phyloP scores from a whole-genome alignment of 2,888 invertebrate genomes.

The Mythimna vitellina region DNA sequence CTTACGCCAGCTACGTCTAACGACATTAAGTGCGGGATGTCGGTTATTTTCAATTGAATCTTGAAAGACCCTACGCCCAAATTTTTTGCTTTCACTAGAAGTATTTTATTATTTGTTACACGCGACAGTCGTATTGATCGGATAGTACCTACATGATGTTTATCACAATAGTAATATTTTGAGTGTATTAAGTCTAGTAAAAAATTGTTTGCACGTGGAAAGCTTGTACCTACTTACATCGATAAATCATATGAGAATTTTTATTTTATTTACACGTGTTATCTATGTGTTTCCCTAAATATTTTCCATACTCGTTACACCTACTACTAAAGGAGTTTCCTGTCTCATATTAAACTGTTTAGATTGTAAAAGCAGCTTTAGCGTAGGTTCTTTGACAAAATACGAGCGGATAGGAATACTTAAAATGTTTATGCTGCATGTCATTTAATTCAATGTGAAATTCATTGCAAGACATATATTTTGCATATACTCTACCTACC shows the following conservation, averaged over 20 bases:
- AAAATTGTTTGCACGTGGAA: background rate
- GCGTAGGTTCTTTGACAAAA: background rate
- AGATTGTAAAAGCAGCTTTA: background rate
- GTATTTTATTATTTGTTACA: slow-evolving; percentile 25
- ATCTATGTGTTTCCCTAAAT: background rate
- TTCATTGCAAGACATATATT: no score
- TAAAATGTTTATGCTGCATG: background rate
- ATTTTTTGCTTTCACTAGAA: slow-evolving; percentile 50
- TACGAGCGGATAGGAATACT: background rate
- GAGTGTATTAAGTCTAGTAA: background rate
- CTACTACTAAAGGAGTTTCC: no score
- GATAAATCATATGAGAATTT: background rate
- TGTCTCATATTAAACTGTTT: no score
- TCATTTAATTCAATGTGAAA: background rate
- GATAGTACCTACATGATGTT: slow-evolving; percentile 7
- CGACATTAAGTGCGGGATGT: slow-evolving; percentile 58
- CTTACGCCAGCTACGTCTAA: slow-evolving; percentile 46
- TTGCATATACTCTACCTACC: background rate
- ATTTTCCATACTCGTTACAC: no score
- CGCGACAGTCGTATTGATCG: background rate
- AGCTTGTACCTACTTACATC: background rate
- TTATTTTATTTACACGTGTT: background rate
- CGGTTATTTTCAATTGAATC: slow-evolving; percentile 59
- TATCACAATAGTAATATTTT: slow-evolving; percentile 2
- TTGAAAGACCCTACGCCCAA: slow-evolving; percentile 50